Evolutionary conservation across 2,113 vertebrate species (phyloP).

Genomic region (Enhydra lutris): DNA sequence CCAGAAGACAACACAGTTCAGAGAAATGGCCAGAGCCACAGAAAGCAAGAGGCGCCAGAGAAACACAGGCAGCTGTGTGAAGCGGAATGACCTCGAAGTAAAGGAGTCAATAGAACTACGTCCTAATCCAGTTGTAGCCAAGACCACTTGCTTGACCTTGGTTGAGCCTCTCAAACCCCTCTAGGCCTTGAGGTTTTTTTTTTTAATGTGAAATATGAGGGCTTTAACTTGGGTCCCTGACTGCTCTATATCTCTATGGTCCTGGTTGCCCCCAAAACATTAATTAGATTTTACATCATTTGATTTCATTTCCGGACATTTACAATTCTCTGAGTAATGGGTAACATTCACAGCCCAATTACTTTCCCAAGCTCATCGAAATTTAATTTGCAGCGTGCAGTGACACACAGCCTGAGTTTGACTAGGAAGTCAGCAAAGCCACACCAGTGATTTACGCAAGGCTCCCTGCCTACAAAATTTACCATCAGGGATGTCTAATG

Average conservation of each 20-base stretch:
- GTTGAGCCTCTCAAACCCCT: background rate
- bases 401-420: conserved; percentile 47
- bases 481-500: conserved; percentile 47
- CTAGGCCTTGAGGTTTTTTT: background rate
- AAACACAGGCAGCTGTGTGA: background rate
- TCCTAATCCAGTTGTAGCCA: background rate
- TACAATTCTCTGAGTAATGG: conserved; percentile 68
- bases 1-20: background rate
- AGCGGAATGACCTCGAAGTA: background rate
- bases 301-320: conserved; percentile 71
- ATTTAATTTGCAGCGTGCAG: conserved; percentile 67
- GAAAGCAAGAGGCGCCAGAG: background rate
- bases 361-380: conserved; percentile 71
- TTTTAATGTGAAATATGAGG: conserved; percentile 30
- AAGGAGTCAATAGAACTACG: background rate
- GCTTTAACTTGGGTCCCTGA: background rate
- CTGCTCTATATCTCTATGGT: background rate
- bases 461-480: conserved; percentile 40
- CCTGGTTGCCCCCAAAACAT: conserved; percentile 36
- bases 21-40: background rate
- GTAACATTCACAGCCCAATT: conserved; percentile 67
- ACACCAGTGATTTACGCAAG: conserved; percentile 15
- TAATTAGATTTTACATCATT: conserved; percentile 71
- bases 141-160: background rate
- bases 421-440: conserved; percentile 53